These are phyloP conservation scores for Colossoma macropomum DNA, from an alignment of 2,113 vertebrate species.

Conservation along the genomic window DNA sequence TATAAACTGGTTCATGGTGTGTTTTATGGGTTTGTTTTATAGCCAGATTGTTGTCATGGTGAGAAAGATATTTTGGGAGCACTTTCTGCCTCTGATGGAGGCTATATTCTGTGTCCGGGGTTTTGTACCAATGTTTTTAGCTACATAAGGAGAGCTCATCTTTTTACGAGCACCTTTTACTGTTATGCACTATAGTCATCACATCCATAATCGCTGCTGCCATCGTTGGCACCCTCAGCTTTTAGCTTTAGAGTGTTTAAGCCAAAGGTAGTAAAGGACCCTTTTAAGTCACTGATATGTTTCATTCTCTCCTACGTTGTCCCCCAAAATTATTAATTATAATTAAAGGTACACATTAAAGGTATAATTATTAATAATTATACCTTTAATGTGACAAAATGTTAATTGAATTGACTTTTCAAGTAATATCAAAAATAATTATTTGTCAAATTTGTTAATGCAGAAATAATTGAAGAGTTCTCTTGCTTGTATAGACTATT, in stretches of 20 bases:
- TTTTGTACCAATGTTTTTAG: background rate
- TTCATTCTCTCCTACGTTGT: background rate
- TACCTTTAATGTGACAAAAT: no score
- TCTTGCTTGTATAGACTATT: background rate
- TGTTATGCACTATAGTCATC: background rate
- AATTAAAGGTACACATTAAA: no score
- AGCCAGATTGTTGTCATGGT: conserved; percentile 30
- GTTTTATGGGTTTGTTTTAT: conserved; percentile 31
- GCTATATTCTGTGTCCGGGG: background rate
- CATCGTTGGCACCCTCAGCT: background rate
- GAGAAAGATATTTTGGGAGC: background rate
- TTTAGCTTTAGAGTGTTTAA: background rate
- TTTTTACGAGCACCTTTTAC: background rate
- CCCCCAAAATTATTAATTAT: no score
- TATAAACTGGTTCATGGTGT: background rate
- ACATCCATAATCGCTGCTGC: background rate
- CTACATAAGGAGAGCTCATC: conserved; percentile 11
- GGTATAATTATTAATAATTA: no score
- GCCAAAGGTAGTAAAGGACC: background rate
- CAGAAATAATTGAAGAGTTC: no score
- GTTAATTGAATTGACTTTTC: no score
- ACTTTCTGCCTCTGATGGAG: background rate
- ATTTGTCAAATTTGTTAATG: no score
- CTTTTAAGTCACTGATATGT: background rate
- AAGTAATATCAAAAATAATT: no score